These are phyloP conservation scores for Drosophila rhopaloa DNA, from an alignment of 1,140 invertebrate genomes.

Conservation along the genomic window DNA sequence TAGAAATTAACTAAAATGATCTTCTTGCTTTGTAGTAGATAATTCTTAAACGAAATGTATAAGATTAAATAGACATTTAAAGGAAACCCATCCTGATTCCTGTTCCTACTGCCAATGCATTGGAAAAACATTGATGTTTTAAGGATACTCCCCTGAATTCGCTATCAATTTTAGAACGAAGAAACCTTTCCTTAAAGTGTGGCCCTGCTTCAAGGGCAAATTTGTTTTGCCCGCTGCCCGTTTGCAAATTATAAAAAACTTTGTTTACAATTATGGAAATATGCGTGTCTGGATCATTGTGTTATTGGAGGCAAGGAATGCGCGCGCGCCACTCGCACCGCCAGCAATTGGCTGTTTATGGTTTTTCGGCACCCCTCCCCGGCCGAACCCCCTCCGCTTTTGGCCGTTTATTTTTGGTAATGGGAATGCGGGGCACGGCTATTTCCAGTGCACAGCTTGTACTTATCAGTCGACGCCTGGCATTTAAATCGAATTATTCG, in stretches of 20 bases:
- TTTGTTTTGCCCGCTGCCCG: constrained; percentile 24
- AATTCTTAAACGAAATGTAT: too few relatives aligned
- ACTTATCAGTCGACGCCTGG: constrained; percentile 65
- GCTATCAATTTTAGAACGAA: not conserved
- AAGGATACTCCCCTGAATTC: not conserved
- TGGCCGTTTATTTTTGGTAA: constrained; percentile 61
- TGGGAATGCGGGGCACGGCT: constrained; percentile 58
- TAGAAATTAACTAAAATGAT: too few relatives aligned
- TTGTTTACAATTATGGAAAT: constrained; percentile 54
- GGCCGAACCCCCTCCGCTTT: not conserved
- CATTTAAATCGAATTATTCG: constrained; percentile 69
- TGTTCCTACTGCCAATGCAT: too few relatives aligned
- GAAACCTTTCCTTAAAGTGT: constrained; percentile 9
- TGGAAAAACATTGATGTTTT: not conserved
- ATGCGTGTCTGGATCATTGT: constrained; percentile 23
- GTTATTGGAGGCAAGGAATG: constrained; percentile 36
- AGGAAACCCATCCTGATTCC: too few relatives aligned
- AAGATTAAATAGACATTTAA: too few relatives aligned
- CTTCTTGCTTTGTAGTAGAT: too few relatives aligned
- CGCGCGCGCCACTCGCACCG: constrained; percentile 61
- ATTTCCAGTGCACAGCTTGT: constrained; percentile 70
- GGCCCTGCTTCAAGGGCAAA: constrained; percentile 53
- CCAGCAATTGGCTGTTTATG: constrained; percentile 62
- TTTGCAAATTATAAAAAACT: constrained; percentile 53
- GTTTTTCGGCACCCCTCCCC: constrained; percentile 59